Conservation (phyloP, 2,888 invertebrate species). For the Drosophila pseudotalamancana region DNA sequence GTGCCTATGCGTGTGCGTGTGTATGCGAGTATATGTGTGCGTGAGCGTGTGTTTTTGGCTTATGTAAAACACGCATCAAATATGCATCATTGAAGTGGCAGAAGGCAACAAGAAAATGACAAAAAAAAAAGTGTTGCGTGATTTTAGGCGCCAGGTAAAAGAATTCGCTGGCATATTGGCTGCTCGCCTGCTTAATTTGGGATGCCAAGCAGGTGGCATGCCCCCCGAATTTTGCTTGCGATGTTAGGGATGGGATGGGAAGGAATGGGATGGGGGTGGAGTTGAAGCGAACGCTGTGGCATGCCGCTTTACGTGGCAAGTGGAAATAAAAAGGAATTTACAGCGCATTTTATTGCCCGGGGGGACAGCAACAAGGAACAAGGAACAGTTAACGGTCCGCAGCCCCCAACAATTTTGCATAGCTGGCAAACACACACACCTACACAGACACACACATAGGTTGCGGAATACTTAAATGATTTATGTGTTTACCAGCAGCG, state of each 20-base stretch:
- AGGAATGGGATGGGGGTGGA: too few species aligned
- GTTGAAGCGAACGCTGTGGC: conserved; percentile 4
- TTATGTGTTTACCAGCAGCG: conserved; percentile 57
- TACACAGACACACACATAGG: conserved; percentile 1
- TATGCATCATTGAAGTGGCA: conserved; percentile 58
- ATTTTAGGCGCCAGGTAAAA: conserved; percentile 48
- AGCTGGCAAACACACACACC: conserved; percentile 19
- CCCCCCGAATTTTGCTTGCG: background rate
- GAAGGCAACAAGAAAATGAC: background rate
- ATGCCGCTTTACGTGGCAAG: conserved; percentile 36
- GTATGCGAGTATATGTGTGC: conserved; percentile 1
- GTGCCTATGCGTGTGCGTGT: background rate
- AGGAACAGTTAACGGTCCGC: conserved; percentile 32
- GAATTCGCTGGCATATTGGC: conserved; percentile 28
- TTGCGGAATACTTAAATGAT: conserved; percentile 63
- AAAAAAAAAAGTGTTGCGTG: conserved; percentile 40
- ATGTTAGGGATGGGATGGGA: too few species aligned
- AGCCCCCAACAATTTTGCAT: conserved; percentile 48
- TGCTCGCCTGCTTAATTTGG: conserved; percentile 56
- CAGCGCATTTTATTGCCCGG: conserved; percentile 66
- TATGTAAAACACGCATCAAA: conserved; percentile 56
- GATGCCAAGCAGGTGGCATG: conserved; percentile 69
- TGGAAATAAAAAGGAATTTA: conserved; percentile 66
- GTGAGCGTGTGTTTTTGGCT: conserved; percentile 27
- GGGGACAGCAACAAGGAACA: conserved; percentile 42